Evolutionary conservation across 2,113 vertebrate genomes (phyloP).

Genomic region (Melanocharis versteri): DNA sequence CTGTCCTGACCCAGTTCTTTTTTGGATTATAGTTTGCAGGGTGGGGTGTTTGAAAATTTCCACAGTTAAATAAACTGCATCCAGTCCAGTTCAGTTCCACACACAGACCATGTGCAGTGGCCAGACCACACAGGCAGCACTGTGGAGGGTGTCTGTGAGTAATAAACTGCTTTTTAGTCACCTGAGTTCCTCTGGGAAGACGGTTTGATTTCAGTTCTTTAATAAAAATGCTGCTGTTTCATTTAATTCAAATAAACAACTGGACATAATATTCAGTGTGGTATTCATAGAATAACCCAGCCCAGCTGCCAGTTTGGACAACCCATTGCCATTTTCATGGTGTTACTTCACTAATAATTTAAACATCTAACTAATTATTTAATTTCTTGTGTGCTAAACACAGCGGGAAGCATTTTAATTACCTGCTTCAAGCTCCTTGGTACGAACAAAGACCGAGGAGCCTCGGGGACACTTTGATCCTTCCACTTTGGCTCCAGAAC

Average conservation of each 20-base stretch:
- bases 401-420: background rate
- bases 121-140: background rate
- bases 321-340: background rate
- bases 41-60: background rate
- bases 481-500: accelerated
- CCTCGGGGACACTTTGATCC: accelerated
- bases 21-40: background rate
- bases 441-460: background rate
- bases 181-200: background rate
- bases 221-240: background rate
- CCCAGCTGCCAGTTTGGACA: background rate
- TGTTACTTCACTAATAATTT: background rate
- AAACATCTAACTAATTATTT: background rate
- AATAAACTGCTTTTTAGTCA: background rate
- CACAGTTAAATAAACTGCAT: background rate
- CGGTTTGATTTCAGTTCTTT: background rate
- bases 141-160: background rate
- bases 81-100: background rate
- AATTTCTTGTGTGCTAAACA: background rate
- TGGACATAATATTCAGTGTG: background rate
- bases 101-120: background rate
- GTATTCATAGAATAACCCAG: background rate
- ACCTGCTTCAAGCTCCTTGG: background rate
- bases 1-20: background rate
- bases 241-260: background rate